Percentiles rank a stretch among this genome's conserved stretches.
phyloP scores from a whole-genome alignment of 1,140 invertebrate genomes.

The Diorhabda sublineata region DNA sequence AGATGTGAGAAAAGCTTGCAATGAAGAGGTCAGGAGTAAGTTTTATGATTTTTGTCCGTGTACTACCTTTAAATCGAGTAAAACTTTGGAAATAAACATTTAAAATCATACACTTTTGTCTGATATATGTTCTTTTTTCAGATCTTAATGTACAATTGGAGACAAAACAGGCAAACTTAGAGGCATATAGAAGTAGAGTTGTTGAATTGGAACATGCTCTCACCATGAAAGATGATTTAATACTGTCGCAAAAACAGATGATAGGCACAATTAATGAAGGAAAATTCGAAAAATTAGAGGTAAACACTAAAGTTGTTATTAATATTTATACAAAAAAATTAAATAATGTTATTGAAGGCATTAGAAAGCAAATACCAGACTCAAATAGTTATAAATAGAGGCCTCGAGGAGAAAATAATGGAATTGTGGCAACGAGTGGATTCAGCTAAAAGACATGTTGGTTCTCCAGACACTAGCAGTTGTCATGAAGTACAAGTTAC shows the following conservation, averaged over 20 bases:
- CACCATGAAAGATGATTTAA: conserved; percentile 49
- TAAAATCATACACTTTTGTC: neutral
- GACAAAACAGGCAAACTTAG: conserved; percentile 45
- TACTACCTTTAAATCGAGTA: neutral
- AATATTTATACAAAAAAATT: no score
- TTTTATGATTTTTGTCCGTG: conserved; percentile 3
- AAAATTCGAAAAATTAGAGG: conserved; percentile 23
- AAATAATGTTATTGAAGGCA: conserved; percentile 47
- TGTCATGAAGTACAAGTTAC: conserved; percentile 50
- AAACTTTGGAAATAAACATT: neutral
- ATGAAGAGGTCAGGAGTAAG: conserved; percentile 45
- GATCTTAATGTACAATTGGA: conserved; percentile 24
- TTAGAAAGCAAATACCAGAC: conserved; percentile 69
- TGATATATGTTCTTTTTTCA: conserved; percentile 14
- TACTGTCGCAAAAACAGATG: conserved; percentile 52
- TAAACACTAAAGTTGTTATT: neutral
- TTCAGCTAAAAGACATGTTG: conserved; percentile 26
- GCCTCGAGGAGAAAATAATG: conserved; percentile 63
- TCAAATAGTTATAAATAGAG: conserved; percentile 62
- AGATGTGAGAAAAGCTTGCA: conserved; percentile 47
- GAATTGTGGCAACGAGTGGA: conserved; percentile 56
- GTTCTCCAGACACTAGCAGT: conserved; percentile 42
- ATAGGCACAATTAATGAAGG: conserved; percentile 51
- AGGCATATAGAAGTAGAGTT: conserved; percentile 50
- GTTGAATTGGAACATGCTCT: conserved; percentile 51